phyloP scores from a whole-genome alignment of 1,140 invertebrate species.

The Calephelis nemesis region DNA sequence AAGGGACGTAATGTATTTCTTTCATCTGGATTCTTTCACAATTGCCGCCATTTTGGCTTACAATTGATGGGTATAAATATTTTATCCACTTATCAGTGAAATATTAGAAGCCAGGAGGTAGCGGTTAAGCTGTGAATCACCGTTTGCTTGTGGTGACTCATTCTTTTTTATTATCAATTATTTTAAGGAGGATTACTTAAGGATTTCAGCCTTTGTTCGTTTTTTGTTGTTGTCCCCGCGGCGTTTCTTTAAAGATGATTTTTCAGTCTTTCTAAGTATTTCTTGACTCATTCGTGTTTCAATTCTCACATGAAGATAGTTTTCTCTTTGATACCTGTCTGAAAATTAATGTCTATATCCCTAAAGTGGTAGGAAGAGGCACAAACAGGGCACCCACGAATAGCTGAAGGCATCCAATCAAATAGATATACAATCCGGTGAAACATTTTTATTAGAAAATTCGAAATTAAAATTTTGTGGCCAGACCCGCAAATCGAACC shows the following conservation, averaged over 20 bases:
- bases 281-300: neutral
- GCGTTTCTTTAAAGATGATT: neutral
- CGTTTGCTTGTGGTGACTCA: conserved; percentile 42
- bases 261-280: neutral
- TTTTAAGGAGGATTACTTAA: conserved; percentile 33
- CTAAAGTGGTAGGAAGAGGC: too few relatives aligned
- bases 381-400: too few relatives aligned
- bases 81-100: conserved; percentile 46
- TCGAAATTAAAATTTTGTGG: too few relatives aligned
- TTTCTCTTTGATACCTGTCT: too few relatives aligned
- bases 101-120: conserved; percentile 44
- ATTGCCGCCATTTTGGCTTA: conserved; percentile 30
- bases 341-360: too few relatives aligned
- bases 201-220: conserved; percentile 20
- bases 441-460: too few relatives aligned
- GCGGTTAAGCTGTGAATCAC: conserved; percentile 59
- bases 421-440: too few relatives aligned
- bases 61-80: conserved; percentile 37
- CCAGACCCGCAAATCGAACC: too few relatives aligned
- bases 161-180: conserved; percentile 36
- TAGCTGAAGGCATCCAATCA: too few relatives aligned
- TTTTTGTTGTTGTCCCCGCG: conserved; percentile 3
- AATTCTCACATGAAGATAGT: too few relatives aligned
- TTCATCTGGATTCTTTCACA: conserved; percentile 34
- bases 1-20: conserved; percentile 13